Evolutionary conservation across 1,140 invertebrate genomes (phyloP).

Genomic region (Grapholita molesta): DNA sequence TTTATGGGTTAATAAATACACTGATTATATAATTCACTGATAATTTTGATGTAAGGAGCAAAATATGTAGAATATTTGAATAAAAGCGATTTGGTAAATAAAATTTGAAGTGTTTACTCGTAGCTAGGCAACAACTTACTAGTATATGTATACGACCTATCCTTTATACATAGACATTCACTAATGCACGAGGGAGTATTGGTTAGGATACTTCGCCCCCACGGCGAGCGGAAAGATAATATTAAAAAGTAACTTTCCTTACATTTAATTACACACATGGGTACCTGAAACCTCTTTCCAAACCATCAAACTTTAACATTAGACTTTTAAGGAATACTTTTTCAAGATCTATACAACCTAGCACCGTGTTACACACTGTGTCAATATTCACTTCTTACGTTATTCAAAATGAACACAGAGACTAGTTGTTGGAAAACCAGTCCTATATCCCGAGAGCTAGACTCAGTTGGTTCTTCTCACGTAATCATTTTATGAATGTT

Average conservation of each 20-base stretch:
- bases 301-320: not conserved
- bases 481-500: constrained; percentile 67
- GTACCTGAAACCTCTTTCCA: not conserved
- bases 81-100: too few species aligned
- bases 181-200: too few species aligned
- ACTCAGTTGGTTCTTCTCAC: constrained; percentile 46
- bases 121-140: too few species aligned
- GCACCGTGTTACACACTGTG: constrained; percentile 6
- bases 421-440: not conserved
- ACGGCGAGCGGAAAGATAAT: too few species aligned
- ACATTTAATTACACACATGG: not conserved
- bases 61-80: too few species aligned
- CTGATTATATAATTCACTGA: too few species aligned
- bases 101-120: too few species aligned
- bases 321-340: not conserved
- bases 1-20: too few species aligned
- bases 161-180: too few species aligned
- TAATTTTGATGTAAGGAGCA: too few species aligned
- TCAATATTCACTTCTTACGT: not conserved
- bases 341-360: not conserved
- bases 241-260: not conserved
- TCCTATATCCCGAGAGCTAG: constrained; percentile 2
- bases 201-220: too few species aligned
- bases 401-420: not conserved
- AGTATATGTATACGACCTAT: too few species aligned